Conservation (phyloP, 1,140 invertebrate genomes). For the Pemphigus obesinymphae region DNA sequence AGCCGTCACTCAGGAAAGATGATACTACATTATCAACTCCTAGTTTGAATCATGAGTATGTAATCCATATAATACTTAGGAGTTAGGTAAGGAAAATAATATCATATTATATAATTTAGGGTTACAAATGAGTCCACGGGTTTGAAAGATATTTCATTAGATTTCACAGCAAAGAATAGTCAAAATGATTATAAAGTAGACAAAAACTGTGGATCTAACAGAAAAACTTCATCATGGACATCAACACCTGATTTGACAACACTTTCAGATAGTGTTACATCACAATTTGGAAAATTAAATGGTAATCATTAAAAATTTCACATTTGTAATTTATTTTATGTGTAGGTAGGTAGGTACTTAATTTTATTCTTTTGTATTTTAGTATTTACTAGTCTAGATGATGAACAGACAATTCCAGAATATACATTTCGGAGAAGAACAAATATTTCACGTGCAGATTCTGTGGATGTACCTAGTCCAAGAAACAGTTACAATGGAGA, state of each 20-base stretch:
- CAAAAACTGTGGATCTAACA: neutral
- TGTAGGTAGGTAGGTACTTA: too few species aligned
- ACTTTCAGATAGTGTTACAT: constrained; percentile 14
- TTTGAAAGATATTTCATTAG: neutral
- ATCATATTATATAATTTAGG: neutral
- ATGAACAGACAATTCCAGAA: neutral
- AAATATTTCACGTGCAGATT: constrained; percentile 4
- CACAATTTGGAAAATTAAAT: neutral
- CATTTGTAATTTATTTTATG: too few species aligned
- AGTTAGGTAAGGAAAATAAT: neutral
- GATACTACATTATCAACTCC: constrained; percentile 72
- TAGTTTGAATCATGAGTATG: constrained; percentile 63
- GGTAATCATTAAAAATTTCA: neutral
- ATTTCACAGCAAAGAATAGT: neutral
- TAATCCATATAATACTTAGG: constrained; percentile 46
- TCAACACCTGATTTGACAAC: constrained; percentile 66
- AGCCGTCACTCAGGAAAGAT: constrained; percentile 53
- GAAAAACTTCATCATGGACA: constrained; percentile 58
- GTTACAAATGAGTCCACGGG: neutral
- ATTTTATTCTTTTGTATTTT: neutral
- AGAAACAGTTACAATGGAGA: constrained; percentile 34
- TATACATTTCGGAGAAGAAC: neutral
- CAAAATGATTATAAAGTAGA: neutral
- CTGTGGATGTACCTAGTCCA: neutral
- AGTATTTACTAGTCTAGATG: neutral